These are phyloP conservation scores for Corydoras sp. DNA, from an alignment of 2,113 vertebrate species.

Conservation along the genomic window DNA sequence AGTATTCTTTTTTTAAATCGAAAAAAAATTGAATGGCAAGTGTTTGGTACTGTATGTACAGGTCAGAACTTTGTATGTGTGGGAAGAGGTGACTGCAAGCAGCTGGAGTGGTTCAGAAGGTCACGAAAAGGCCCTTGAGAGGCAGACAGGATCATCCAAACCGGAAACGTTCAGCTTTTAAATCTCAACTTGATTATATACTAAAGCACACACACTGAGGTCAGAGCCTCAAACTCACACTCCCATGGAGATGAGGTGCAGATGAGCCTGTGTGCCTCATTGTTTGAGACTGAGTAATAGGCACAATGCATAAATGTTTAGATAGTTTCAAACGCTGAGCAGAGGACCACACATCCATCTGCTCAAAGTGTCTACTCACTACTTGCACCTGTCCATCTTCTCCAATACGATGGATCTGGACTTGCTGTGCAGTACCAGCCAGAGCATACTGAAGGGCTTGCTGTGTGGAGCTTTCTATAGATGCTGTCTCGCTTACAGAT, in stretches of 20 bases:
- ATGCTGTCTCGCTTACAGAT: conserved; percentile 57
- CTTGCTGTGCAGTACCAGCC: conserved; percentile 84
- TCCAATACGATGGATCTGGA: conserved; percentile 96
- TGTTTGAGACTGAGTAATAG: not conserved
- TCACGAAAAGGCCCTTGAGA: conserved; percentile 25
- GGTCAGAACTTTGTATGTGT: conserved; percentile 1
- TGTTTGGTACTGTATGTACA: not conserved
- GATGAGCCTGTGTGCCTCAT: conserved; percentile 1
- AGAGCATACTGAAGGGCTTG: conserved; percentile 92
- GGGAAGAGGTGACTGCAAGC: conserved; percentile 16
- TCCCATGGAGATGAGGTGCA: conserved; percentile 2
- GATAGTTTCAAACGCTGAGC: conserved; percentile 4
- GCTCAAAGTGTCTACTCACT: conserved; percentile 65
- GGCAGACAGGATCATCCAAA: conserved; percentile 14
- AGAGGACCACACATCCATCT: conserved; percentile 4
- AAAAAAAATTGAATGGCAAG: not conserved
- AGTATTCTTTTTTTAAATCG: not conserved
- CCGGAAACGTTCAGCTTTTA: conserved; percentile 18
- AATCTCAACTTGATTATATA: conserved; percentile 29
- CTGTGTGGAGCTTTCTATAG: conserved; percentile 76
- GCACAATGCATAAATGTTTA: not conserved
- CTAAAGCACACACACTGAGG: not conserved
- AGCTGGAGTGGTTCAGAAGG: conserved; percentile 32
- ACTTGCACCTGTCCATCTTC: conserved; percentile 98
- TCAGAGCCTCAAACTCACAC: not conserved